phyloP scores from a whole-genome alignment of 2,797 vertebrate species.

The Parauchenoglanis ngamensis region DNA sequence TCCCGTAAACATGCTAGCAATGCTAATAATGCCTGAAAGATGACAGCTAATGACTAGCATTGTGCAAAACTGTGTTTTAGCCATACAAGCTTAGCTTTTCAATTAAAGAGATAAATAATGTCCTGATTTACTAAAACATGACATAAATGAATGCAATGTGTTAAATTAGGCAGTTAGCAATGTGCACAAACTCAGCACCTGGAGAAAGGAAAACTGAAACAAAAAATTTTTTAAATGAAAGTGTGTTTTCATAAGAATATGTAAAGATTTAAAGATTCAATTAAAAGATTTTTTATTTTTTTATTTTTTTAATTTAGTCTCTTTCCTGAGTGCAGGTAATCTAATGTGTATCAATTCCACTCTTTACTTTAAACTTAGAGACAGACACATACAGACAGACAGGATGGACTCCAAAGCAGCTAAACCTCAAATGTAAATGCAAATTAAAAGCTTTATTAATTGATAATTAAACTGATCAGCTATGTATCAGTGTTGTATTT shows the following conservation, averaged over 20 bases:
- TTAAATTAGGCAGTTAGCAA: not conserved
- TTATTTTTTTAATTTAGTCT: no score
- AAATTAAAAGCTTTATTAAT: not conserved
- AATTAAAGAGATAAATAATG: not conserved
- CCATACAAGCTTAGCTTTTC: not conserved
- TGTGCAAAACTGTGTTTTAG: not conserved
- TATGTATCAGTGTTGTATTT: no score
- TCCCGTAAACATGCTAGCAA: not conserved
- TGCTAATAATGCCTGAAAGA: slow-evolving; percentile 54
- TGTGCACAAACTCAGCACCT: no score
- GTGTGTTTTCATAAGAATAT: no score
- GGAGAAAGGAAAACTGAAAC: no score
- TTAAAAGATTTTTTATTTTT: no score
- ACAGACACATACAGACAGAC: not conserved
- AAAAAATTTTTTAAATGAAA: not conserved
- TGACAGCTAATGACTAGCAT: not conserved
- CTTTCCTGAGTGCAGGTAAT: not conserved
- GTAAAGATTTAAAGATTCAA: no score
- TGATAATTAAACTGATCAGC: not conserved
- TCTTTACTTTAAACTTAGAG: not conserved
- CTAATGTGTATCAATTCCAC: not conserved
- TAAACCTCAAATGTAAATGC: not conserved
- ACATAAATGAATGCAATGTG: not conserved
- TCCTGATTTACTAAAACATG: not conserved
- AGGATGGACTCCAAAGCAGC: not conserved